phyloP scores from a whole-genome alignment of 2,888 invertebrate genomes.

The Metopia argyrocephala region DNA sequence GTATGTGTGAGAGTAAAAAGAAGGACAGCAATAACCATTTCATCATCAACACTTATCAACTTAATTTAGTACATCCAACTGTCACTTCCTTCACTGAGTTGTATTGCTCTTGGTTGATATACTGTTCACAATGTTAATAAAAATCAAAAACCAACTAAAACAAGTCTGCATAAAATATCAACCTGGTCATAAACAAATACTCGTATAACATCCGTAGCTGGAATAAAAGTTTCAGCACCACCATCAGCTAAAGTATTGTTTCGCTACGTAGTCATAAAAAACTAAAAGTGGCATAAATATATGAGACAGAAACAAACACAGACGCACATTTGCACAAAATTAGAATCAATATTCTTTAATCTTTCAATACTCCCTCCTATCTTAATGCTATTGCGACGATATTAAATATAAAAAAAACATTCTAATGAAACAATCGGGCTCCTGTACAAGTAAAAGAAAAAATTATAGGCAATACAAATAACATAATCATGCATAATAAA shows the following conservation, averaged over 20 bases:
- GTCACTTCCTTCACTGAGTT: constrained; percentile 35
- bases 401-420: constrained; percentile 28
- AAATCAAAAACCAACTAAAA: constrained; percentile 62
- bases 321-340: neutral
- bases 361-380: neutral
- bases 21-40: constrained; percentile 3
- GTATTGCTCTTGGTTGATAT: constrained; percentile 42
- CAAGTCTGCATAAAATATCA: constrained; percentile 60
- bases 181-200: constrained; percentile 53
- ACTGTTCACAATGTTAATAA: constrained; percentile 59
- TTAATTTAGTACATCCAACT: constrained; percentile 57
- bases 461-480: constrained; percentile 60
- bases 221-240: constrained; percentile 12
- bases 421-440: constrained; percentile 60
- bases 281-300: constrained; percentile 36
- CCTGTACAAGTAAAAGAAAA: constrained; percentile 58
- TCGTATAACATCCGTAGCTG: neutral
- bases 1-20: neutral
- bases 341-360: constrained; percentile 39
- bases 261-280: constrained; percentile 20
- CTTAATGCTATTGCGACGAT: neutral
- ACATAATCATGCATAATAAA: constrained; percentile 58
- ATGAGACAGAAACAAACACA: constrained; percentile 3
- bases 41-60: constrained; percentile 45
- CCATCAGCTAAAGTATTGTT: neutral